These are phyloP conservation scores for Oncorhynchus kisutch DNA, from an alignment of 2,113 vertebrate genomes.

Conservation along the genomic window DNA sequence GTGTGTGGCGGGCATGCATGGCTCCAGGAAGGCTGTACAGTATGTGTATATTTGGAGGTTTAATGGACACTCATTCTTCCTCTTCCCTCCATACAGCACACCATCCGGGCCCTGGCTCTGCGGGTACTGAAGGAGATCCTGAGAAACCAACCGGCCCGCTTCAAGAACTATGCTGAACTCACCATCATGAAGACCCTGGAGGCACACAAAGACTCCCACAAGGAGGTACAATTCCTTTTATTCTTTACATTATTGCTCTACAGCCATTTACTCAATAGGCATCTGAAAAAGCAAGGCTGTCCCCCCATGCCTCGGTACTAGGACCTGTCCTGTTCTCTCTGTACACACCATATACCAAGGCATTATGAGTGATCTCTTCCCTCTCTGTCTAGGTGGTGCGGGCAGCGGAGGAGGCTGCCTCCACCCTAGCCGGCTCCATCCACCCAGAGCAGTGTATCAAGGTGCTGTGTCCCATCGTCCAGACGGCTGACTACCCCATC, in stretches of 20 bases:
- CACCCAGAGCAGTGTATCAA: constrained; percentile 98
- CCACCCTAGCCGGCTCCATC: constrained; percentile 91
- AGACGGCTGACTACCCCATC: constrained; percentile 98
- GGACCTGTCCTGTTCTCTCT: too few species aligned
- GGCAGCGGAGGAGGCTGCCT: constrained; percentile 94
- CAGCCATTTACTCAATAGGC: neutral
- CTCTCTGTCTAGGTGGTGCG: constrained; percentile 82
- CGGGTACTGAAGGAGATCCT: constrained; percentile 94
- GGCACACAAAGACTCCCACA: constrained; percentile 97
- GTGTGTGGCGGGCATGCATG: too few species aligned
- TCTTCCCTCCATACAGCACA: constrained; percentile 74
- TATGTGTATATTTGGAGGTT: neutral
- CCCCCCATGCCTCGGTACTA: too few species aligned
- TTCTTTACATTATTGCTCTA: neutral
- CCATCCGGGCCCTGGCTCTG: constrained; percentile 90
- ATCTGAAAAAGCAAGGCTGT: too few species aligned
- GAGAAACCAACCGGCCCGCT: constrained; percentile 93
- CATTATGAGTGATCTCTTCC: constrained; percentile 48
- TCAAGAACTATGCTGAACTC: constrained; percentile 96
- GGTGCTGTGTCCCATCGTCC: constrained; percentile 96
- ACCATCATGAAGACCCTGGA: constrained; percentile 99
- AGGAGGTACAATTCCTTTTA: constrained; percentile 80
- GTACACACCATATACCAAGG: too few species aligned
- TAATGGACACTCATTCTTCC: neutral
- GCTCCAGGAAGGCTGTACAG: too few species aligned